Evolutionary conservation across 2,888 invertebrate species (phyloP).

Genomic region (Noctua janthe): DNA sequence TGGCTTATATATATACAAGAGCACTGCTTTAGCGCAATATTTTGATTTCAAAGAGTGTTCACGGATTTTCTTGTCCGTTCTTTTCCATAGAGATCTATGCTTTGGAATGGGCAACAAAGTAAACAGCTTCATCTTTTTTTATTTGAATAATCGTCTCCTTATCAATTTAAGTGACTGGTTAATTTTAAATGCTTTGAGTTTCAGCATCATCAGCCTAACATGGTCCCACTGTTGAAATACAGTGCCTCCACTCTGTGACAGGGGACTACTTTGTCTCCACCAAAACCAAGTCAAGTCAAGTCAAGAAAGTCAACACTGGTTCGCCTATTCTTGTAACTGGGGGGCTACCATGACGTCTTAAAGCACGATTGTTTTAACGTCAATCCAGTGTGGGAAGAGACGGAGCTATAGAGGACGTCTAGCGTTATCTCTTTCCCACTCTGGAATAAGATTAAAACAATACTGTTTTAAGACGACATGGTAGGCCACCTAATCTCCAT

Average conservation of each 20-base stretch:
- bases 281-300: too few relatives aligned
- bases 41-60: background rate
- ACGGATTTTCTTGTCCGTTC: background rate
- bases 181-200: background rate
- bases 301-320: background rate
- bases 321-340: background rate
- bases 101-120: background rate
- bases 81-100: background rate
- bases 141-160: background rate
- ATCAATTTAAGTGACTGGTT: background rate
- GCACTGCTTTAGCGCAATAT: background rate
- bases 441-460: too few relatives aligned
- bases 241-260: background rate
- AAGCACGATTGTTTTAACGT: too few relatives aligned
- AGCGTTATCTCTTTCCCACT: too few relatives aligned
- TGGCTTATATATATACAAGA: background rate
- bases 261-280: background rate
- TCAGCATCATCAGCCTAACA: background rate
- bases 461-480: too few relatives aligned
- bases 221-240: background rate
- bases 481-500: background rate
- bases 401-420: too few relatives aligned
- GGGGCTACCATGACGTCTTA: too few relatives aligned
- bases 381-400: too few relatives aligned
- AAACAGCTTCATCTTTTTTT: background rate